A percentile compares a stretch with the other conserved stretches of the same genome.
Evolutionary conservation across 2,113 vertebrate genomes (phyloP).

Genomic region (Callorhinus ursinus): DNA sequence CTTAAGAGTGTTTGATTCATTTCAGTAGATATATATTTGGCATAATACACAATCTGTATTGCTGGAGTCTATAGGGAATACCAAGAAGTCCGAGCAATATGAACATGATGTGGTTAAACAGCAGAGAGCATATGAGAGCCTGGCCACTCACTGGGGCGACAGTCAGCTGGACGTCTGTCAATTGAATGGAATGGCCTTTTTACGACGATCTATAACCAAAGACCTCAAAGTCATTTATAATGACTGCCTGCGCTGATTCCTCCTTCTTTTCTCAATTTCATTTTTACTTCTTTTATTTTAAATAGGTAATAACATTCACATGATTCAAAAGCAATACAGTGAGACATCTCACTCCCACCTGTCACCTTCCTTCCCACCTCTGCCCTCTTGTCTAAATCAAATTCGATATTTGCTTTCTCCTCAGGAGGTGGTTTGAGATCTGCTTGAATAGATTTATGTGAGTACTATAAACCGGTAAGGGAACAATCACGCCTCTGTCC

Average conservation of each 20-base stretch:
- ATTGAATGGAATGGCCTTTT: neutral
- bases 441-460: neutral
- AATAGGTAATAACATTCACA: neutral
- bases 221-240: neutral
- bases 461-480: neutral
- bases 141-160: neutral
- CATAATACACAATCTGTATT: neutral
- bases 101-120: neutral
- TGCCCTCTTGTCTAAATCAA: neutral
- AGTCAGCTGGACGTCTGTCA: neutral
- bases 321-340: neutral
- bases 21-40: neutral
- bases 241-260: neutral
- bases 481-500: neutral
- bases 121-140: neutral
- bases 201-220: neutral
- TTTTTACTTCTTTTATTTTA: conserved; percentile 32
- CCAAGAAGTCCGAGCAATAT: neutral
- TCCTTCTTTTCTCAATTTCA: neutral
- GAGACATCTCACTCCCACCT: neutral
- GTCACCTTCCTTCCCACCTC: neutral
- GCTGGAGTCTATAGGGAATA: neutral
- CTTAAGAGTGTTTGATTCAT: neutral
- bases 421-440: neutral
- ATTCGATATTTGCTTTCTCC: neutral